phyloP scores from a whole-genome alignment of 1,140 invertebrate species.

The Paracyclopina nana region DNA sequence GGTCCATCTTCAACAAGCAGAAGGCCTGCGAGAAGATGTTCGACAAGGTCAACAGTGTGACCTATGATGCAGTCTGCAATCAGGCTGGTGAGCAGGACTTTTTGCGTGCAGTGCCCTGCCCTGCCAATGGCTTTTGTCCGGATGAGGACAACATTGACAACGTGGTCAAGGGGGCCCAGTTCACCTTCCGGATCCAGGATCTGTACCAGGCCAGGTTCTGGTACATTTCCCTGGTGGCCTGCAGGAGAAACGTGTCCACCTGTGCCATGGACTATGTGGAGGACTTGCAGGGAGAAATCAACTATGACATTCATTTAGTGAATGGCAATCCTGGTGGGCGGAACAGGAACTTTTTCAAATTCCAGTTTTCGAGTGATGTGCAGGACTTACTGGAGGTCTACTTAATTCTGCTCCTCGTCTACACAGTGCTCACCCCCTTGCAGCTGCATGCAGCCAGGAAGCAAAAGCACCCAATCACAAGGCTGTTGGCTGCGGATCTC shows the following conservation, averaged over 20 bases:
- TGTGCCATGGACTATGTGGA: slow-evolving; percentile 54
- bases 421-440: slow-evolving; percentile 61
- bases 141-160: slow-evolving; percentile 67
- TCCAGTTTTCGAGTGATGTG: slow-evolving; percentile 89
- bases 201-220: slow-evolving; percentile 79
- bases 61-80: slow-evolving; percentile 62
- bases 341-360: slow-evolving; percentile 56
- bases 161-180: slow-evolving; percentile 68
- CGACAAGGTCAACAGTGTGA: slow-evolving; percentile 49
- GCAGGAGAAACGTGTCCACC: slow-evolving; percentile 51
- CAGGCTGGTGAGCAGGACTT: slow-evolving; percentile 58
- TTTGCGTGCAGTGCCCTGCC: slow-evolving; percentile 67
- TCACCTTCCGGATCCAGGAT: slow-evolving; percentile 79
- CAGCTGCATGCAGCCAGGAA: slow-evolving; percentile 69
- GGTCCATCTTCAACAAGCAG: slow-evolving; percentile 36
- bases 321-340: slow-evolving; percentile 77
- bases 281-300: slow-evolving; percentile 34
- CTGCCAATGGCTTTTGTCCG: slow-evolving; percentile 46
- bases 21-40: slow-evolving; percentile 64
- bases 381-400: slow-evolving; percentile 77
- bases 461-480: slow-evolving; percentile 75
- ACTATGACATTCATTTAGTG: slow-evolving; percentile 87
- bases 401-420: slow-evolving; percentile 65
- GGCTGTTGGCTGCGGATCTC: slow-evolving; percentile 66
- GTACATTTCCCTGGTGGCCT: slow-evolving; percentile 84